A percentile compares a stretch with the other conserved stretches of the same genome.
Evolutionary conservation across 2,113 vertebrate species (phyloP).

Genomic region (Ginglymostoma cirratum): DNA sequence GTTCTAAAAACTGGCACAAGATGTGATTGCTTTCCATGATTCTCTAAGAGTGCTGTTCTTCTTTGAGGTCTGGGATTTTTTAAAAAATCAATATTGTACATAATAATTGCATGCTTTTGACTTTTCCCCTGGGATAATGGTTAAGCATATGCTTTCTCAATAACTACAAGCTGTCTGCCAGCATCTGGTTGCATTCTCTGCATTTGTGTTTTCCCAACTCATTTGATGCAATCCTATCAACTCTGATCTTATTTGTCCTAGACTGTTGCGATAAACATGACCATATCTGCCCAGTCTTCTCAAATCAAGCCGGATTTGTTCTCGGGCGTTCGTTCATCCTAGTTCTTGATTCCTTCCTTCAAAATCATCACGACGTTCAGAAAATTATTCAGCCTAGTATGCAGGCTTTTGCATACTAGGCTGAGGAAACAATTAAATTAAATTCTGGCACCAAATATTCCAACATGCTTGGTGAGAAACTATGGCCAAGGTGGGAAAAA

Average conservation of each 20-base stretch:
- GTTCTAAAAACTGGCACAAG: not conserved
- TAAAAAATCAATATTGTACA: not conserved
- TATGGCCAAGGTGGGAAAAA: not conserved
- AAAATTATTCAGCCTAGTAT: not conserved
- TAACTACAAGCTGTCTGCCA: not conserved
- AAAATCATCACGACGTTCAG: not conserved
- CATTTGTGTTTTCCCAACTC: not conserved
- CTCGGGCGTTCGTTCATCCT: not conserved
- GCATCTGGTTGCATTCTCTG: not conserved
- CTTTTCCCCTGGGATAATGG: too few species aligned
- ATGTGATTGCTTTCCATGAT: not conserved
- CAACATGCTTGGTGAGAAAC: too few species aligned
- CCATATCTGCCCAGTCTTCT: not conserved
- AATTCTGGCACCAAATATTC: too few species aligned
- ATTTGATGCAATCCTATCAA: not conserved
- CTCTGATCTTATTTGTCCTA: not conserved
- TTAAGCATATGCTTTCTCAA: not conserved
- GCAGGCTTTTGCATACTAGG: not conserved
- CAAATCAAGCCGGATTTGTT: too few species aligned
- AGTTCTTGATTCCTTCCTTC: not conserved
- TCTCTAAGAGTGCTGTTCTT: not conserved
- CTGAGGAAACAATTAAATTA: not conserved
- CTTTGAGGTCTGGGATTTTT: not conserved
- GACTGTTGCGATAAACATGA: not conserved
- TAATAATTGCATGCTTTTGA: not conserved